Percentiles rank a stretch among this genome's conserved stretches.
Evolutionary conservation across 64 coral and sea anemone species (phyloP).

Genomic region (Montipora sp.): DNA sequence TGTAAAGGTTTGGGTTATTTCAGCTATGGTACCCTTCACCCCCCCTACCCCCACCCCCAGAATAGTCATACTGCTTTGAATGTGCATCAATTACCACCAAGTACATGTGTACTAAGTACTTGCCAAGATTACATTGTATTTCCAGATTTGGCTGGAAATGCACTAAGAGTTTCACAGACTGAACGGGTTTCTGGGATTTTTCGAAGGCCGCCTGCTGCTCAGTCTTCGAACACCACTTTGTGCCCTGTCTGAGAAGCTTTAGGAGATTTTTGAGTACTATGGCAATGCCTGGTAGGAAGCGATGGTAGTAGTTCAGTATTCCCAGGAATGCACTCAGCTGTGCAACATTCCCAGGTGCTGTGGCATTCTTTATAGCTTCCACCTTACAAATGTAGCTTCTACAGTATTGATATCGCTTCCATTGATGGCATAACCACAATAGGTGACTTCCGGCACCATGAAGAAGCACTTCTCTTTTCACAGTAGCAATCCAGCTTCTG

Average conservation of each 20-base stretch:
- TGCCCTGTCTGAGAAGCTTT: neutral
- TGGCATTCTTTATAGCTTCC: constrained; percentile 65
- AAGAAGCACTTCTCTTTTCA: neutral
- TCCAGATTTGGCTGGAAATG: constrained; percentile 44
- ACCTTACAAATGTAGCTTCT: constrained; percentile 20
- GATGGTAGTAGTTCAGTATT: constrained; percentile 23
- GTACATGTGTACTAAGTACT: no score
- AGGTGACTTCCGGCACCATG: constrained; percentile 53
- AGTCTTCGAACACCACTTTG: neutral
- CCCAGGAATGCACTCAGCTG: constrained; percentile 15
- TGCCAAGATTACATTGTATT: neutral
- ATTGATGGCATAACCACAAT: constrained; percentile 55
- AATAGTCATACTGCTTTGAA: constrained; percentile 8
- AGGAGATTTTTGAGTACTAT: neutral
- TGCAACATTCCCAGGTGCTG: neutral
- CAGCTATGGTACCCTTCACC: no score
- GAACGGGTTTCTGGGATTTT: constrained; percentile 5
- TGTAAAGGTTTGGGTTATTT: no score
- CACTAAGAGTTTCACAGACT: constrained; percentile 9
- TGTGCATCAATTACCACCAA: constrained; percentile 54
- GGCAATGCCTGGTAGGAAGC: constrained; percentile 5
- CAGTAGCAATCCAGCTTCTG: no score
- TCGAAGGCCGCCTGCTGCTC: constrained; percentile 29
- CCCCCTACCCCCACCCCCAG: no score
- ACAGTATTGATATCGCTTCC: constrained; percentile 36